Evolutionary conservation across 2,113 vertebrate species (phyloP).

Genomic region (Dromas ardeola): DNA sequence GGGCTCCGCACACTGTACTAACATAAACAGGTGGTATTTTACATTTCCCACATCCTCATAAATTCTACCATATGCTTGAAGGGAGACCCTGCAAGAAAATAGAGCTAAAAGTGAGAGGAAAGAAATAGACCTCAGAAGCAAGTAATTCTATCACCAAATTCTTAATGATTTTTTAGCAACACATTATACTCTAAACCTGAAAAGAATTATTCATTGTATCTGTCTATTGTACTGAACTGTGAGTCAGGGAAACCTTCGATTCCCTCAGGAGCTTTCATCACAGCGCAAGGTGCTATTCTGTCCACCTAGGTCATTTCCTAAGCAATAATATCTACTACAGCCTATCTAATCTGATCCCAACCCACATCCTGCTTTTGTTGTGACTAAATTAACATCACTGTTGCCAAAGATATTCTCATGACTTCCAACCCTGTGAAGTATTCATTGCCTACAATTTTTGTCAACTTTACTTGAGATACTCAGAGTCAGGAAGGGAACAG

Average conservation of each 20-base stretch:
- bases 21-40: not conserved
- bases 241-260: not conserved
- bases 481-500: not conserved
- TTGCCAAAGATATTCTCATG: not conserved
- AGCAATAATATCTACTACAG: not conserved
- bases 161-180: constrained; percentile 7
- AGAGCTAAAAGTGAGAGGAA: not conserved
- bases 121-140: not conserved
- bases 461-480: not conserved
- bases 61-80: not conserved
- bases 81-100: not conserved
- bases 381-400: not conserved
- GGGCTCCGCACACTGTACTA: not conserved
- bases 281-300: not conserved
- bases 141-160: not conserved
- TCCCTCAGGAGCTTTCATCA: not conserved
- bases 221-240: not conserved
- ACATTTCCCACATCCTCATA: not conserved
- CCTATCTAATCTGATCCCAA: not conserved
- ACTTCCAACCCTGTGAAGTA: not conserved
- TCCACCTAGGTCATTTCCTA: not conserved
- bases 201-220: constrained; percentile 29
- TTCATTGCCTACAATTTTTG: not conserved
- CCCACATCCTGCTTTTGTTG: not conserved
- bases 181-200: not conserved